These are phyloP conservation scores for Vireo altiloquus DNA, from an alignment of 2,113 vertebrate species.

Conservation along the genomic window DNA sequence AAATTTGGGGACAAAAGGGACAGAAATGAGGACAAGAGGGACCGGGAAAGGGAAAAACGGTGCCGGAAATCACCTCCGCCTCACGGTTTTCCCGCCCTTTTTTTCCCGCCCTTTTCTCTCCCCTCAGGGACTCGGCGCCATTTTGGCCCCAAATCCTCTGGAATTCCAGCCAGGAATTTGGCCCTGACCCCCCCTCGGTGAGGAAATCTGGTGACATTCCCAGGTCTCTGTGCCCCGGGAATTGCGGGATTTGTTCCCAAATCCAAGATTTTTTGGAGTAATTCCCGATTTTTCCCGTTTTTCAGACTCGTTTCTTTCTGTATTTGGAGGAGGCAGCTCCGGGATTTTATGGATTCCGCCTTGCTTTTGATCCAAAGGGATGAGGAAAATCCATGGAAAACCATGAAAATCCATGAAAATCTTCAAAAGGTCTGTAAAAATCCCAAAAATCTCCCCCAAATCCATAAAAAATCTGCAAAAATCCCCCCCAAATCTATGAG, in stretches of 20 bases:
- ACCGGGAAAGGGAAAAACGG: too few species aligned
- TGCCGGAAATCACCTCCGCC: too few species aligned
- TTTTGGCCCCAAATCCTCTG: not conserved
- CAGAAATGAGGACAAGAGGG: too few species aligned
- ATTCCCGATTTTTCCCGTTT: not conserved
- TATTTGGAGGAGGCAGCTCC: not conserved
- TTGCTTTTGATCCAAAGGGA: too few species aligned
- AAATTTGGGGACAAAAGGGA: too few species aligned
- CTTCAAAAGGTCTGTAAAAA: not conserved
- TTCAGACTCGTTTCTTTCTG: fast-evolving
- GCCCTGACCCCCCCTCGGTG: not conserved
- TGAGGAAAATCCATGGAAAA: not conserved
- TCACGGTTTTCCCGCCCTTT: too few species aligned
- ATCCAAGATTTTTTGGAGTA: not conserved
- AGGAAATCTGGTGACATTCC: not conserved
- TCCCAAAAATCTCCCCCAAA: not conserved
- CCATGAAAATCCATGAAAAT: not conserved
- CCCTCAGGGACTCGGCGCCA: not conserved
- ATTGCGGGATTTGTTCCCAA: not conserved
- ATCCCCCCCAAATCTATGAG: too few species aligned
- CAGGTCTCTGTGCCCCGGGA: not conserved
- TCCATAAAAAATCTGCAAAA: not conserved
- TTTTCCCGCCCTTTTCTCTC: not conserved
- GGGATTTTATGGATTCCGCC: not conserved
- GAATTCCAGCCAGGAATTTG: not conserved